Evolutionary conservation across 2,888 invertebrate genomes (phyloP).

Genomic region (Agrotis segetum): DNA sequence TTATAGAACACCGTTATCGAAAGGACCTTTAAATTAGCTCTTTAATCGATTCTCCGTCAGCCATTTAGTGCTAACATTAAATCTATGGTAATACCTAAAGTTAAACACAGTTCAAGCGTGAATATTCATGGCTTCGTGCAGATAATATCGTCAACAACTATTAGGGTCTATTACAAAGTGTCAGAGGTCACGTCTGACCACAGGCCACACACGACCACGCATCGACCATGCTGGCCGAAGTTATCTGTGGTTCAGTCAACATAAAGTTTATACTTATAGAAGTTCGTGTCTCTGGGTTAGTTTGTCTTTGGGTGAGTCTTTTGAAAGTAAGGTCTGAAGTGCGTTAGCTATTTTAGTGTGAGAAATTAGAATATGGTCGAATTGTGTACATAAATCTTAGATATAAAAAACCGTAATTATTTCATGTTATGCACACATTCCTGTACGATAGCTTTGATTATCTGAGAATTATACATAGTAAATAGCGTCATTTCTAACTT

Average conservation of each 20-base stretch:
- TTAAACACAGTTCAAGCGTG: constrained; percentile 1
- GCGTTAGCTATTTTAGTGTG: no score
- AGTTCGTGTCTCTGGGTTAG: constrained; percentile 1
- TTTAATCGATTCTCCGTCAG: not conserved
- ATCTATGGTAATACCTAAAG: not conserved
- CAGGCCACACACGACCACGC: constrained; percentile 14
- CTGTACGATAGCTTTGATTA: not conserved
- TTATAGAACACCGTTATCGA: no score
- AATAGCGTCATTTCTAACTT: not conserved
- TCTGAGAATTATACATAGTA: not conserved
- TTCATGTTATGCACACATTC: no score
- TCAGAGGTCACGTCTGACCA: not conserved
- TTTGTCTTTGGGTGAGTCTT: constrained; percentile 22
- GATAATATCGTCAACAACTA: constrained; percentile 34
- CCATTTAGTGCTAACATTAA: not conserved
- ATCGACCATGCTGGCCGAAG: not conserved
- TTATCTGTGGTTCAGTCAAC: constrained; percentile 1
- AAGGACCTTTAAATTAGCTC: not conserved
- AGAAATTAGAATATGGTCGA: no score
- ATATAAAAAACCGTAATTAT: no score
- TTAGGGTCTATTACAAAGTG: constrained; percentile 3
- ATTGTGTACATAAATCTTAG: no score
- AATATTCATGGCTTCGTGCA: constrained; percentile 32
- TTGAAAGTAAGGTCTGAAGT: constrained; percentile 1
- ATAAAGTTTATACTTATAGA: constrained; percentile 1